Evolutionary conservation across 2,113 vertebrate species (phyloP).

Genomic region (Atherinomorus stipes): DNA sequence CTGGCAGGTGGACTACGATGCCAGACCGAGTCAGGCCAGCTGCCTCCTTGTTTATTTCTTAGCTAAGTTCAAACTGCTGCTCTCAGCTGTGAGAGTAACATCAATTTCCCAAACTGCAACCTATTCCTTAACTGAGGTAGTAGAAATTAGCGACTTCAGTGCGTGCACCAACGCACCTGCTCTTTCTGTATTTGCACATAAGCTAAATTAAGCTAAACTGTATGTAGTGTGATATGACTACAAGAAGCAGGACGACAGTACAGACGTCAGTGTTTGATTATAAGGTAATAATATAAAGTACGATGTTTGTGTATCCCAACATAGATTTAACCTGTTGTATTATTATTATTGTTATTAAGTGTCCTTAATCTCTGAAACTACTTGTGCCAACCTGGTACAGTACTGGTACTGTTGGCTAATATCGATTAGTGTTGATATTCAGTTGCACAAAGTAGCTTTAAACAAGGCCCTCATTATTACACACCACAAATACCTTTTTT

Average conservation of each 20-base stretch:
- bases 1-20: not conserved
- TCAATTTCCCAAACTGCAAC: not conserved
- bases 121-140: not conserved
- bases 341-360: constrained; percentile 72
- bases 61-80: not conserved
- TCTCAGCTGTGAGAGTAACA: not conserved
- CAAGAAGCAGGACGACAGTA: constrained; percentile 33
- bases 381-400: constrained; percentile 38
- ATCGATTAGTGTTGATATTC: constrained; percentile 19
- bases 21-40: not conserved
- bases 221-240: constrained; percentile 29
- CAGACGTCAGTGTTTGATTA: constrained; percentile 7
- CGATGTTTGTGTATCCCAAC: constrained; percentile 39
- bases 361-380: constrained; percentile 76
- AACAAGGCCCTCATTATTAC: constrained; percentile 22
- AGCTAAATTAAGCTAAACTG: constrained; percentile 41
- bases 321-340: constrained; percentile 64
- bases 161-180: constrained; percentile 3
- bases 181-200: constrained; percentile 68
- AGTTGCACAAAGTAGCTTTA: constrained; percentile 69
- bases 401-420: constrained; percentile 24
- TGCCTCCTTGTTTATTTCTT: not conserved
- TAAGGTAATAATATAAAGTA: constrained; percentile 43
- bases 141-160: not conserved
- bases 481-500: constrained; percentile 4